Evolutionary conservation across 2,888 invertebrate genomes (phyloP), one percentile per base, ranked within the genome.

Genomic region (Cerceris rybyensis): DNA sequence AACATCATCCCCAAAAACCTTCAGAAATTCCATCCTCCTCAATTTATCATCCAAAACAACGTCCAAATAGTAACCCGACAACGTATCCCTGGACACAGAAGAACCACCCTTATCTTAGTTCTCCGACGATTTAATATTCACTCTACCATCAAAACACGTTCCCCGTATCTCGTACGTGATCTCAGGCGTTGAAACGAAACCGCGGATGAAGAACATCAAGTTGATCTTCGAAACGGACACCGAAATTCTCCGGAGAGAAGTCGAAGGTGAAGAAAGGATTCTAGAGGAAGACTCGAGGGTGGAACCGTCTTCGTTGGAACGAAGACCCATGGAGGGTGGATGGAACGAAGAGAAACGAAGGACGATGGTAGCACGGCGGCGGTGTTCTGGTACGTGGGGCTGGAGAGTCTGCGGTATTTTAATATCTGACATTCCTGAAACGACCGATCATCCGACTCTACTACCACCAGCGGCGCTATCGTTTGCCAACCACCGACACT

Each of bases 351-450:
- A 14, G 52, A 68, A 76, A 28, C 75, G 75, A 72, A 82, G 77
- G 73, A 71, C 57, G 66, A 58, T 59, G 70, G 64, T 66, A 46
- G 68, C 78, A 69, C 71, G 72, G 68, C 46, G 70, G 73, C 68
- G 76, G 60, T 28, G 78, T 81, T 68, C 69, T 73, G 79, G 85
- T 85, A 84, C 85, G 86, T 69, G 78, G 81, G 80, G 84, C 84
- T 87, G 71, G 84, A 88, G 90, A 89, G 90, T 88, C 90, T 90
- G 87, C 87, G 91, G 91, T 91, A 92, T 92, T 92, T 92, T 92
- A 92, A 92, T 92, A 92, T 92, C 91, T 89, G 87, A 86, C 92
- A 92, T 92, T 92, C 92, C 89, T 89, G 86, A 85, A 91, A 90
- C 89, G 90, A 88, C 87, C 89, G 89, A 90, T 90, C 88, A 88